Evolutionary conservation across 2,113 vertebrate species (phyloP), one percentile per base, ranked within the genome.

Genomic region (Acanthochromis polyacanthus): DNA sequence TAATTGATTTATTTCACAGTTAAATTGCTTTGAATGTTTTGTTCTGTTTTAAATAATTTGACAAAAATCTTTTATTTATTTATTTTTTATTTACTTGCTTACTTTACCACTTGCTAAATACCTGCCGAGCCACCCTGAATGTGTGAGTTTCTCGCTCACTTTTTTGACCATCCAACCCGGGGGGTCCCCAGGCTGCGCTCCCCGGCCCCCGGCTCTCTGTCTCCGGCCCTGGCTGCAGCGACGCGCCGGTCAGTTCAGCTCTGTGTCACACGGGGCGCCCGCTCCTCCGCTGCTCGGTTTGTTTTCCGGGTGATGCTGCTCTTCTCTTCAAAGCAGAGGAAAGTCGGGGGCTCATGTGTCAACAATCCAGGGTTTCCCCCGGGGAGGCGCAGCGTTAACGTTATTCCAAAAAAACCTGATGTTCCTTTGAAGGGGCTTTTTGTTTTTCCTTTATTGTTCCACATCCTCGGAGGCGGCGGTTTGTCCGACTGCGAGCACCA

Each of bases 291-390:
- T 1, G 69, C 88, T 79, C 82, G 64, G 73, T 93, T 89, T 83
- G 75, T 88, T 75, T 83, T 89, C 87, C 91, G 87, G 84, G 70
- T 82, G 85, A 81, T 82, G 82, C 76, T 84, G 84, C 87, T 92
- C 90, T 90, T 92, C 81, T 87, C 87, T 71, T 77, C 81, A 76
- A 85, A 88, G 86, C 88, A 82, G 76, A 90, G 90, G 90, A 91
- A 79, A 89, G 88, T 89, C 86, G 28, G 84, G 69, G 82, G 87
- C 90, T 92, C 87, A 81, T 92, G 89, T 93, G 92, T 93, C 92
- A 92, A 93, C 91, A 92, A 92, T 88, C 89, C 86, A 92, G 86
- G 86, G 75, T 90, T 87, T 84, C 83, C 84, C 84, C 81, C 59
- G 53, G 84, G 90, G 90, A 92, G 84, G 75, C 77, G 88, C 58